These are phyloP conservation scores for Potamarius usumacintae DNA, from an alignment of 2,113 vertebrate genomes.

Conservation along the genomic window DNA sequence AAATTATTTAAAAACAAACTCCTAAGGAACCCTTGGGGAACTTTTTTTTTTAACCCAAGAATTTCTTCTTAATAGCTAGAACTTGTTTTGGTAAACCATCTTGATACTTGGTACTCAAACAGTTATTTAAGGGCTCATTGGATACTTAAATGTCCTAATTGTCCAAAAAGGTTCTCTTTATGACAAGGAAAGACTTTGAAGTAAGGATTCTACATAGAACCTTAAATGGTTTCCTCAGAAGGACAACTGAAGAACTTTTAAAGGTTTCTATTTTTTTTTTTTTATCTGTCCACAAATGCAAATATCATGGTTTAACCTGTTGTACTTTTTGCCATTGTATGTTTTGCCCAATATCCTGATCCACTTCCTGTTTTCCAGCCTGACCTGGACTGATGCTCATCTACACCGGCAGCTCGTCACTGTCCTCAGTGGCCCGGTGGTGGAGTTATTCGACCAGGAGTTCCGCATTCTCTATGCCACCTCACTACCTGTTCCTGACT, in stretches of 20 bases:
- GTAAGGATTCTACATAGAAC: background rate
- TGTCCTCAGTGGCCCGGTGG: constrained; percentile 62
- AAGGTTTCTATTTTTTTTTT: constrained; percentile 13
- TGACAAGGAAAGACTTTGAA: background rate
- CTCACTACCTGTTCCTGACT: constrained; percentile 63
- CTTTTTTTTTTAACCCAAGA: background rate
- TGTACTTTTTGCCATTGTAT: background rate
- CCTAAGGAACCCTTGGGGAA: background rate
- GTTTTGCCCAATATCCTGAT: constrained; percentile 20
- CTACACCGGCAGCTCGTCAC: constrained; percentile 78
- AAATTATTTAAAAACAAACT: background rate
- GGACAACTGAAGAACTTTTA: background rate
- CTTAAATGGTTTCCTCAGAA: background rate
- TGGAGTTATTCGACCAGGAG: constrained; percentile 73
- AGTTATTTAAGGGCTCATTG: background rate
- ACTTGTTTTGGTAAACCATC: background rate
- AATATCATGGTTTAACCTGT: background rate
- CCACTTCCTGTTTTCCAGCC: constrained; percentile 60
- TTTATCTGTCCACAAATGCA: background rate
- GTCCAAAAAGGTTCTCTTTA: background rate
- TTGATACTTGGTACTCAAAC: background rate
- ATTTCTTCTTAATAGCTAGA: background rate
- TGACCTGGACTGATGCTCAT: constrained; percentile 75
- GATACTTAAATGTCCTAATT: background rate
- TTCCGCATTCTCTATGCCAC: constrained; percentile 76